phyloP scores from a whole-genome alignment of 1,140 invertebrate genomes.

The Leptoteleia sp. region DNA sequence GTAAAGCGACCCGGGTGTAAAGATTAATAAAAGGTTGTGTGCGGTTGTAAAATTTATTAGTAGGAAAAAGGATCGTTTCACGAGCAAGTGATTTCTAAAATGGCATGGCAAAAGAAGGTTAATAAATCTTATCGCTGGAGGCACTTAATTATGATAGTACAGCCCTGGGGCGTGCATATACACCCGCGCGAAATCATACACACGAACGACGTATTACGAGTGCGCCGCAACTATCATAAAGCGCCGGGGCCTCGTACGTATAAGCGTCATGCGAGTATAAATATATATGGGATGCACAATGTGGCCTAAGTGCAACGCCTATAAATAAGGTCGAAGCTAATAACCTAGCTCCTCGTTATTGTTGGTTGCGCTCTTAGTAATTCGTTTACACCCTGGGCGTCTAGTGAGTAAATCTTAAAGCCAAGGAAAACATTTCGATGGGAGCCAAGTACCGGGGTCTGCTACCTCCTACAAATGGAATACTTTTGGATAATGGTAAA shows the following conservation, averaged over 20 bases:
- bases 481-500: too few relatives aligned
- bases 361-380: slow-evolving; percentile 51
- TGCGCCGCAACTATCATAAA: slow-evolving; percentile 39
- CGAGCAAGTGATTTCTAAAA: slow-evolving; percentile 23
- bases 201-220: slow-evolving; percentile 24
- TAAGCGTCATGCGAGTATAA: slow-evolving; percentile 43
- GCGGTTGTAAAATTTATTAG: too few relatives aligned
- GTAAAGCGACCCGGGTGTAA: too few relatives aligned
- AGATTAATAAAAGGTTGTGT: too few relatives aligned
- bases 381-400: slow-evolving; percentile 59
- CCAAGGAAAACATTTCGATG: too few relatives aligned
- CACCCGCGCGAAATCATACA: slow-evolving; percentile 24
- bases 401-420: slow-evolving; percentile 45
- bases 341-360: slow-evolving; percentile 66
- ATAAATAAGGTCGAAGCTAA: slow-evolving; percentile 70
- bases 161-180: slow-evolving; percentile 6
- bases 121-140: slow-evolving; percentile 26
- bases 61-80: too few relatives aligned
- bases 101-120: slow-evolving; percentile 7
- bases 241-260: slow-evolving; percentile 15
- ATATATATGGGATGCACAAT: slow-evolving; percentile 45
- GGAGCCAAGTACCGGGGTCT: too few relatives aligned
- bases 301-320: slow-evolving; percentile 60
- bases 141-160: slow-evolving; percentile 28
- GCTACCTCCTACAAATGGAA: too few relatives aligned